Evolutionary conservation across 2,113 vertebrate species (phyloP), one percentile per base, ranked within the genome.

Genomic region (Rhinolophus sinicus): DNA sequence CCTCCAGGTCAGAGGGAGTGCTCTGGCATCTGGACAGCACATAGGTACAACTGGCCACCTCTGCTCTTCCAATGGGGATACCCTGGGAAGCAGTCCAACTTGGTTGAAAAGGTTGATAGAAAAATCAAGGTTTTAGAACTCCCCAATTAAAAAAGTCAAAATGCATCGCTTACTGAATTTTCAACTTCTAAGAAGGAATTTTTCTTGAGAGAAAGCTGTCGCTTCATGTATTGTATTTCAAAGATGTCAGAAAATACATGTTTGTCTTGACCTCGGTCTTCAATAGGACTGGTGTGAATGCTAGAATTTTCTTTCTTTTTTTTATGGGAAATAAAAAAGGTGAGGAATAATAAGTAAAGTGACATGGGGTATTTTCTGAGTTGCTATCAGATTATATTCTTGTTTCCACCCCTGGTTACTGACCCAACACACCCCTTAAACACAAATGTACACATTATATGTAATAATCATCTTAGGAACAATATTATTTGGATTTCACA

Each of bases 121-220:
- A 92, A 94, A 58, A 83, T 83, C 38, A 64, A 64, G 58, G 6
- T 93, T 88, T 77, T 73, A 88, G 50, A 94, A 8, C 4, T 81
- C 35, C 60, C 21, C 67, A 22, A 77, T 94, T 83, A 14, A 35
- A 82, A 96, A 90, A 77, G 62, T 47, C 3, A 88, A 96, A 87
- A 93, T 80, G 7, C 22, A 58, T 85, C 6, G 15, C 33, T 87
- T 76, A 67, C 9, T 76, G 35, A 58, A 94, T 92, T 96, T 96
- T 93, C 33, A 72, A 77, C n/a, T 88, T 90, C 5, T 24, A 93
- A 44, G 33, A 86, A 72, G 6, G 28, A 52, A 10, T 56, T 81
- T 89, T 94, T 83, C 60, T 90, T 33, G 4, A 96, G 33, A 85
- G 81, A 94, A 90, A 81, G 19, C 40, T 88, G 40, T 95, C 28